Evolutionary conservation across 2,113 vertebrate genomes (phyloP).

Genomic region (Otis tarda): DNA sequence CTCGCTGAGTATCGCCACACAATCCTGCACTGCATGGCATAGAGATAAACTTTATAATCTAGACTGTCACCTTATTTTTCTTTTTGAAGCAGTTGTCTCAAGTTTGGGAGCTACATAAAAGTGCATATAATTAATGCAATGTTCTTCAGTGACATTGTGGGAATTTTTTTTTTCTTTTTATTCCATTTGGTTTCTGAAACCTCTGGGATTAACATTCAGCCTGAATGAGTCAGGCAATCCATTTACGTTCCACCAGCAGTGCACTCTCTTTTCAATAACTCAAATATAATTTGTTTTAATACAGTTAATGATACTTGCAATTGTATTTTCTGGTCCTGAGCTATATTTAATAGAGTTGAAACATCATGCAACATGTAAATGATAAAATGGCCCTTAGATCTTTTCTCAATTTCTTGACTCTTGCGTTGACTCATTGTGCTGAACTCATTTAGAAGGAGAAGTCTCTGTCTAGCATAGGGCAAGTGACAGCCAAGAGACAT

Average conservation of each 20-base stretch:
- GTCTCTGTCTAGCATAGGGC: not conserved
- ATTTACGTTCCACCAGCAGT: not conserved
- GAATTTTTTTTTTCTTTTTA: not conserved
- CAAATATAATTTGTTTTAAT: constrained; percentile 11
- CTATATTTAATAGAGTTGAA: not conserved
- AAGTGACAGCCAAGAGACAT: not conserved
- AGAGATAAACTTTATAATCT: not conserved
- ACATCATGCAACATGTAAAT: not conserved
- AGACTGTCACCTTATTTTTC: not conserved
- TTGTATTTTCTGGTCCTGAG: not conserved
- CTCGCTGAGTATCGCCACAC: not conserved
- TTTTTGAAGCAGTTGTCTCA: not conserved
- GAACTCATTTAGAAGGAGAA: not conserved
- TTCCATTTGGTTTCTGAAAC: not conserved
- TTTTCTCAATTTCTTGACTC: not conserved
- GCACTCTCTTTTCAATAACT: not conserved
- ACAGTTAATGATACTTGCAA: not conserved
- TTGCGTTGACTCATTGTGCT: not conserved
- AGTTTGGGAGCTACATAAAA: not conserved
- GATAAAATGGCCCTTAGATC: not conserved
- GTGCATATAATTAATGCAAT: not conserved
- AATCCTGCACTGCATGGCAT: not conserved
- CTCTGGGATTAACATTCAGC: constrained; percentile 13
- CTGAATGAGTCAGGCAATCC: not conserved
- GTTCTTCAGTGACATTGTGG: not conserved